Evolutionary conservation across 1,140 invertebrate species (phyloP).

Genomic region (Ericerus pela): DNA sequence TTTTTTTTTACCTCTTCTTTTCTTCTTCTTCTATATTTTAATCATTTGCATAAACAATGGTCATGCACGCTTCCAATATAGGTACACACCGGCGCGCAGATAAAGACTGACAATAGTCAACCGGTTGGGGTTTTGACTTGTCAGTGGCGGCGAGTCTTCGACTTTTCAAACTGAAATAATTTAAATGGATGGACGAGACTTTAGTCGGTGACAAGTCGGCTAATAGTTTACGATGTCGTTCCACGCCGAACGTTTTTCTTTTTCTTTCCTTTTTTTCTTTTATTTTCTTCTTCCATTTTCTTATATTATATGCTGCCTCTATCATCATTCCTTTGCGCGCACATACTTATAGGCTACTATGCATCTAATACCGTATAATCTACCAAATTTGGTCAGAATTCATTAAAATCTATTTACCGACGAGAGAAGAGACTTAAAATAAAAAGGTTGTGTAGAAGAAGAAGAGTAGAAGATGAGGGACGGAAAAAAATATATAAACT

Average conservation of each 20-base stretch:
- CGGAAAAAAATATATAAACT: neutral
- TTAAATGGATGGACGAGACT: neutral
- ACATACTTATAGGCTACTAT: neutral
- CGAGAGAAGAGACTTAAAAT: no score
- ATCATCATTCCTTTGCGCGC: neutral
- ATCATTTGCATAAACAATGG: neutral
- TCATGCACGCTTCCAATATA: neutral
- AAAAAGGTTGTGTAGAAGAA: no score
- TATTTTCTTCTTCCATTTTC: no score
- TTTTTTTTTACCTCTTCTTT: neutral
- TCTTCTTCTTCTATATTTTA: neutral
- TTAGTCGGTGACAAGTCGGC: constrained; percentile 3
- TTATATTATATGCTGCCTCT: neutral
- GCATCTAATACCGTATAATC: neutral
- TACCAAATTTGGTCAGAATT: constrained; percentile 11
- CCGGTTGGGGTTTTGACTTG: neutral
- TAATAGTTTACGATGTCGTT: constrained; percentile 11
- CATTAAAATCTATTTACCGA: constrained; percentile 8
- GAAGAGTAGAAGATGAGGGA: neutral
- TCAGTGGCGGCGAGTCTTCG: neutral
- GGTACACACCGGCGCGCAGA: no score
- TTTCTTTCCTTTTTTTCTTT: no score
- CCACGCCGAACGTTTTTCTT: neutral
- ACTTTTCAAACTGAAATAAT: neutral
- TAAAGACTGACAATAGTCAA: constrained; percentile 1